Evolutionary conservation across 2,113 vertebrate genomes (phyloP).

Genomic region (Anser cygnoides): DNA sequence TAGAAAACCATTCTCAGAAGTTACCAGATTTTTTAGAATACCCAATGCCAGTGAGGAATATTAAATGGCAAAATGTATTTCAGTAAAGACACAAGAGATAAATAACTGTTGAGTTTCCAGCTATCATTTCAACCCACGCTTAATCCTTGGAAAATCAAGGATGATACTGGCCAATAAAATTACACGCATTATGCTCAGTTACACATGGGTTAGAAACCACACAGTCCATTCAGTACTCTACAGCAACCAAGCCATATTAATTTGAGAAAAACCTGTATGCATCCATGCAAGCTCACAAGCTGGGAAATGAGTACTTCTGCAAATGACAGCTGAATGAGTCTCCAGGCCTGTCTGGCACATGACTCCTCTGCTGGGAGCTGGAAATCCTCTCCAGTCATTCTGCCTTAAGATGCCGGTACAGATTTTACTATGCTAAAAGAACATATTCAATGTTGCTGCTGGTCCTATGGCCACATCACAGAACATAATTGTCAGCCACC

Average conservation of each 20-base stretch:
- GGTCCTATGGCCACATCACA: background rate
- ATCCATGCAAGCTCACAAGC: background rate
- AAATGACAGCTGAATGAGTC: background rate
- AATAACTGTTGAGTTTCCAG: background rate
- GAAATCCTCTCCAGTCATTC: background rate
- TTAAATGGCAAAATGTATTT: background rate
- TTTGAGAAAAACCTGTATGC: background rate
- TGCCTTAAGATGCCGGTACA: background rate
- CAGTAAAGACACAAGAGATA: background rate
- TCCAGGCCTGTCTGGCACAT: background rate
- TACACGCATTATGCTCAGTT: background rate
- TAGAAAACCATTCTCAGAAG: background rate
- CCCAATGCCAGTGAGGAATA: background rate
- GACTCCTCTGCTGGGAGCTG: background rate
- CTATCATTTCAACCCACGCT: background rate
- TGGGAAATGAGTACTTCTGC: background rate
- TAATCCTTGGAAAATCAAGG: constrained; percentile 12
- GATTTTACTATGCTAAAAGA: background rate
- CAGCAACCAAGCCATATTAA: background rate
- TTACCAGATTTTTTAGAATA: background rate
- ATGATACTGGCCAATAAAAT: background rate
- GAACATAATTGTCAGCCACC: background rate
- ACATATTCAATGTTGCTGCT: background rate
- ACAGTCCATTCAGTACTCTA: background rate
- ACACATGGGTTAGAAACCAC: background rate